Percentiles rank a stretch among this genome's conserved stretches.
Conservation (phyloP, 2,888 invertebrate species). For the Chymomyza amoena region DNA sequence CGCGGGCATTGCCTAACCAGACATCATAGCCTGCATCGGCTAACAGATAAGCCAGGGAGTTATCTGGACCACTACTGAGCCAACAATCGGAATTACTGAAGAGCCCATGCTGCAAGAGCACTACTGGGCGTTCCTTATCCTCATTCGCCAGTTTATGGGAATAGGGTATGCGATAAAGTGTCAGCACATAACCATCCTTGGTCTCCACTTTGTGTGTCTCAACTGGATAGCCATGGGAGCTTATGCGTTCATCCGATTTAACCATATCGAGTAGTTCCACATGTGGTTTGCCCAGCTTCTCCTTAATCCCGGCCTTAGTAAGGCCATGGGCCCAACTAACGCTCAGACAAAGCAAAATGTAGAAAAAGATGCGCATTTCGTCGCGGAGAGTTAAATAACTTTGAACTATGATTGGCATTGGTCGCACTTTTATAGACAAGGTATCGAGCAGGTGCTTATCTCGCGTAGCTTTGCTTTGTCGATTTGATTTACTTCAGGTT, state of each 20-base stretch:
- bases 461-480: neutral
- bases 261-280: slow-evolving; percentile 32
- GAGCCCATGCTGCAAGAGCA: slow-evolving; percentile 80
- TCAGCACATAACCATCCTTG: slow-evolving; percentile 72
- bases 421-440: neutral
- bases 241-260: slow-evolving; percentile 64
- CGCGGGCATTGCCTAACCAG: slow-evolving; percentile 77
- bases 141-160: slow-evolving; percentile 63
- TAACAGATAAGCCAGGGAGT: slow-evolving; percentile 72
- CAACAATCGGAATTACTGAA: slow-evolving; percentile 76
- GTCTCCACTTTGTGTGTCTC: slow-evolving; percentile 82
- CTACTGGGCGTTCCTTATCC: slow-evolving; percentile 64
- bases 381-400: neutral
- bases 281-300: neutral
- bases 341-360: slow-evolving; percentile 18
- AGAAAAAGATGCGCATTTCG: slow-evolving; percentile 32
- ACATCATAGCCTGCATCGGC: slow-evolving; percentile 77
- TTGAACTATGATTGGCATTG: neutral
- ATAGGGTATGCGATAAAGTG: slow-evolving; percentile 74
- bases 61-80: slow-evolving; percentile 64
- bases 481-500: slow-evolving; percentile 31
- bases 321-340: neutral
- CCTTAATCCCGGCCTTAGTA: neutral
- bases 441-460: slow-evolving; percentile 21
- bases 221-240: slow-evolving; percentile 81